phyloP scores from a whole-genome alignment of 2,797 vertebrate species.

The Podargus strigoides region DNA sequence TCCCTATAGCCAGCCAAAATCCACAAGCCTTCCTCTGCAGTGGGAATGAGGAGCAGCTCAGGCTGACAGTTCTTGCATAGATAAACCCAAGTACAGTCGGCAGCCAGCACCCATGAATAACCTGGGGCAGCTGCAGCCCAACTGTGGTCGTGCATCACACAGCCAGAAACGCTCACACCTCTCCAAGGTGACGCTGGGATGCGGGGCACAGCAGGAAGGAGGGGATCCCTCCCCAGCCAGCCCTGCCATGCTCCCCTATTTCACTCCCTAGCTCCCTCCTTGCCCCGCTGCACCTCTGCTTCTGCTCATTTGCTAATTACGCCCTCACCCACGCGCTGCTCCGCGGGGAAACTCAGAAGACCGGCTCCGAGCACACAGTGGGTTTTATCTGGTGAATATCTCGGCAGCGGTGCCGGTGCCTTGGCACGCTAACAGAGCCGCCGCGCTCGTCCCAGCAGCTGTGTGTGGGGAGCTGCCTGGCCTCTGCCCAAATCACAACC shows the following conservation, averaged over 20 bases:
- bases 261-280: accelerated
- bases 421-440: not conserved
- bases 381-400: constrained; percentile 4
- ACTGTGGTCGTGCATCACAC: accelerated
- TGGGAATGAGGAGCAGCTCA: accelerated
- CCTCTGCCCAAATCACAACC: not conserved
- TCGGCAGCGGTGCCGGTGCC: not conserved
- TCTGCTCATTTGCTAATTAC: not conserved
- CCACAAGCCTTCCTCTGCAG: not conserved
- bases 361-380: not conserved
- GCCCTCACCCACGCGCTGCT: not conserved
- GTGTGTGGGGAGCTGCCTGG: not conserved
- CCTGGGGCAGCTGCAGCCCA: not conserved
- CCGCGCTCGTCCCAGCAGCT: not conserved
- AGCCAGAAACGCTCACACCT: not conserved
- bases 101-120: accelerated
- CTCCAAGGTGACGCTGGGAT: not conserved
- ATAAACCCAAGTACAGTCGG: not conserved
- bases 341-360: not conserved
- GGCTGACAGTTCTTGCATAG: not conserved
- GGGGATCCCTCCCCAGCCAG: not conserved
- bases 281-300: not conserved
- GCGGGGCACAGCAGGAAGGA: accelerated
- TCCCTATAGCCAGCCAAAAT: not conserved
- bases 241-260: not conserved